phyloP scores from a whole-genome alignment of 2,797 vertebrate genomes.

The Platyrinchus mystaceus region DNA sequence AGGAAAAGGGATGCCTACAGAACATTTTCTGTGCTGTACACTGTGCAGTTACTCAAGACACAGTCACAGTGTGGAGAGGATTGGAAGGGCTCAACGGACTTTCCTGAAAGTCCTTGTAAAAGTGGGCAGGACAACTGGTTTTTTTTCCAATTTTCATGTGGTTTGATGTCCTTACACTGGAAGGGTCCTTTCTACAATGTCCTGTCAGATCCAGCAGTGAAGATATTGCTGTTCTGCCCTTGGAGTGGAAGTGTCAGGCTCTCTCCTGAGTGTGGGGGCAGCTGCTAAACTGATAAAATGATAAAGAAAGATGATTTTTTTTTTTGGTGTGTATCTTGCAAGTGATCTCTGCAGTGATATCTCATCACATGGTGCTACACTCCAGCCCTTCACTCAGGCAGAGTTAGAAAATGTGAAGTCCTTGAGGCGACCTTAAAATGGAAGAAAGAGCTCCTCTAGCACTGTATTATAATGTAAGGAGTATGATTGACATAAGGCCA shows the following conservation, averaged over 20 bases:
- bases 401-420: background rate
- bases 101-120: background rate
- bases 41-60: background rate
- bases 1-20: background rate
- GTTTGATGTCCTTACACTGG: background rate
- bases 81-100: background rate
- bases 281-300: background rate
- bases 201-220: background rate
- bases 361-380: background rate
- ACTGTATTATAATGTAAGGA: background rate
- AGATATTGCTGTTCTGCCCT: background rate
- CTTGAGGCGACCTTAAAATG: background rate
- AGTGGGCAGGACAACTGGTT: too few relatives aligned
- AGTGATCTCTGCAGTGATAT: background rate
- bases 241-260: background rate
- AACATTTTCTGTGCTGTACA: background rate
- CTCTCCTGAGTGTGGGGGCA: background rate
- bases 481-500: accelerated
- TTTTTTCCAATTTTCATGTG: background rate
- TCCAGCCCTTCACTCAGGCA: background rate
- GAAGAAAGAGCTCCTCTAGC: background rate
- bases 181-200: background rate
- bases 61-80: background rate
- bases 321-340: background rate
- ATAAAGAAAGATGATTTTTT: background rate